phyloP scores from a whole-genome alignment of 1,140 invertebrate genomes.

The Manduca sexta region DNA sequence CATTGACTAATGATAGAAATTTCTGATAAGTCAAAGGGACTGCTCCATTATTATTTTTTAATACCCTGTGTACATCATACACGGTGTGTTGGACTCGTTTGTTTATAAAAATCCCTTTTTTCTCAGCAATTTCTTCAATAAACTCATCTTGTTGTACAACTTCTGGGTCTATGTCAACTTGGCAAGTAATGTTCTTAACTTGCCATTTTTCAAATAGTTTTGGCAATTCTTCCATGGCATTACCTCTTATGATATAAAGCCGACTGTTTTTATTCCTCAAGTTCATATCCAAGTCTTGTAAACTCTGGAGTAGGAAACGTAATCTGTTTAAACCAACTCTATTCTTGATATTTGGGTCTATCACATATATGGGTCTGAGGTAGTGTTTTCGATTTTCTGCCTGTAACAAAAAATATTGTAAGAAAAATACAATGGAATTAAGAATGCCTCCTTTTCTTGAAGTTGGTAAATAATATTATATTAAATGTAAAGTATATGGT shows the following conservation, averaged over 20 bases:
- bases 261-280: conserved; percentile 72
- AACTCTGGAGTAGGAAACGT: conserved; percentile 80
- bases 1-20: conserved; percentile 77
- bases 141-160: conserved; percentile 75
- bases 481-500: too few relatives aligned
- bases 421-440: too few relatives aligned
- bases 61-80: conserved; percentile 78
- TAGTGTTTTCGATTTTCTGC: conserved; percentile 63
- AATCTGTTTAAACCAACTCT: conserved; percentile 80
- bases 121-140: conserved; percentile 76
- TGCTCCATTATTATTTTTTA: conserved; percentile 77
- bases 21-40: conserved; percentile 83
- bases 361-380: conserved; percentile 79
- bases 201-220: conserved; percentile 80
- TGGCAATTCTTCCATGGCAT: conserved; percentile 77
- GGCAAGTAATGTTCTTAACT: conserved; percentile 78
- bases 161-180: conserved; percentile 83
- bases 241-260: conserved; percentile 79
- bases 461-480: too few relatives aligned
- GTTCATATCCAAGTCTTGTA: conserved; percentile 79
- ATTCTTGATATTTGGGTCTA: conserved; percentile 79
- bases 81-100: conserved; percentile 81
- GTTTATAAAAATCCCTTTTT: conserved; percentile 75
- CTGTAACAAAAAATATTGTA: conserved; percentile 26
- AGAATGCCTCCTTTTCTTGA: too few relatives aligned